These are phyloP conservation scores for Brachyrhaphis roseni DNA, from an alignment of 2,797 vertebrate species.

Conservation along the genomic window DNA sequence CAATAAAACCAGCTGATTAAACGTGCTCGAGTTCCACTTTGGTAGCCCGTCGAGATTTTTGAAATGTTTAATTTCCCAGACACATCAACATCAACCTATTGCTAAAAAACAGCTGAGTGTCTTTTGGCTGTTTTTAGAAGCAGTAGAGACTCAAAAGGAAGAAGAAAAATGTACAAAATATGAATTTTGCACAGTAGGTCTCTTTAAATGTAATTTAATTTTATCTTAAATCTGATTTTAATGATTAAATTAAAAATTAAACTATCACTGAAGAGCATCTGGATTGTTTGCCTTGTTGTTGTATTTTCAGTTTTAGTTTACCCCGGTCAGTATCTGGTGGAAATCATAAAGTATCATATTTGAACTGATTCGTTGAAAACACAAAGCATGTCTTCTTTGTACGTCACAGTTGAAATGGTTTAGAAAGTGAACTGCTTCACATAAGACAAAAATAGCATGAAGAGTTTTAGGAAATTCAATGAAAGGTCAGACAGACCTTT, in stretches of 20 bases:
- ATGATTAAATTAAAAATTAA: background rate
- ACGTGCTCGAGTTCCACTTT: no score
- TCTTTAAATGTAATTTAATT: background rate
- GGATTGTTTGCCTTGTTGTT: no score
- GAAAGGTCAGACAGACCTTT: background rate
- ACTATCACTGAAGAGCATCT: background rate
- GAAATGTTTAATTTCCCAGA: no score
- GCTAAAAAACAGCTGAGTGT: no score
- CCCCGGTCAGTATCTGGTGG: no score
- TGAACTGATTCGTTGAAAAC: background rate
- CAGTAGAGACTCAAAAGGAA: background rate
- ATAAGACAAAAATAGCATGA: background rate
- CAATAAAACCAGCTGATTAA: no score
- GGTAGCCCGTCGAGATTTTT: no score
- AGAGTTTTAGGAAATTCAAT: constrained; percentile 5
- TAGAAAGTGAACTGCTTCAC: background rate
- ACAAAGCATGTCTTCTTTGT: constrained; percentile 6
- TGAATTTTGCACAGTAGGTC: no score
- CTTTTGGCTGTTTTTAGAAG: no score
- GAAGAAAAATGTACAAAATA: background rate
- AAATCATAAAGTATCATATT: background rate
- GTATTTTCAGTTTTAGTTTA: no score
- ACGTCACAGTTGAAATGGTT: background rate
- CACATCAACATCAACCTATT: no score
- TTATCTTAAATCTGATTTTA: background rate